Percentiles rank a stretch among this genome's conserved stretches.
These are phyloP conservation scores for Dicyrtomina minuta DNA, from an alignment of 2,888 invertebrate genomes.

Conservation along the genomic window DNA sequence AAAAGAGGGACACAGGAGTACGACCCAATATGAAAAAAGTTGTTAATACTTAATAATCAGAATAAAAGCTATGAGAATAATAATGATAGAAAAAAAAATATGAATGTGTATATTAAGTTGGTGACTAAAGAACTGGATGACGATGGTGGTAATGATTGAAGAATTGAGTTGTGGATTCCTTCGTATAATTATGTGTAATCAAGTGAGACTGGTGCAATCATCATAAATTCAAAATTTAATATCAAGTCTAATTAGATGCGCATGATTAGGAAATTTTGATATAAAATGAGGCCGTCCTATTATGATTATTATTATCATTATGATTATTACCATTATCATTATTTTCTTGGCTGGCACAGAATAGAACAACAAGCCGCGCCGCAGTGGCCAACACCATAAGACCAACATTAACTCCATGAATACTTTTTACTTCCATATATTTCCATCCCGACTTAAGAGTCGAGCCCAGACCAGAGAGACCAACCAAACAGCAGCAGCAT, in stretches of 20 bases:
- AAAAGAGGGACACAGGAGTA: no score
- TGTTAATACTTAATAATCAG: no score
- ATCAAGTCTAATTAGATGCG: slow-evolving; percentile 52
- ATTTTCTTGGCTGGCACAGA: slow-evolving; percentile 11
- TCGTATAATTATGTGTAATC: slow-evolving; percentile 51
- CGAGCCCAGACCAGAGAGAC: neutral
- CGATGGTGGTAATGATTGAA: no score
- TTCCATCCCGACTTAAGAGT: no score
- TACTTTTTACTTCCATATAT: neutral
- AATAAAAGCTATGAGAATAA: no score
- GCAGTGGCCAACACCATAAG: slow-evolving; percentile 14
- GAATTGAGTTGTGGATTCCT: slow-evolving; percentile 28
- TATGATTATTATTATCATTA: slow-evolving; percentile 28
- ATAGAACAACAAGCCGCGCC: slow-evolving; percentile 6
- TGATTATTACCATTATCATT: slow-evolving; percentile 27
- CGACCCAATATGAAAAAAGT: no score
- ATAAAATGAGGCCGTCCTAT: slow-evolving; percentile 30
- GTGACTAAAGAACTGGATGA: slow-evolving; percentile 4
- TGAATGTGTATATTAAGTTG: neutral
- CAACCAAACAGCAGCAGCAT: no score
- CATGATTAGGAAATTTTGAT: slow-evolving; percentile 46
- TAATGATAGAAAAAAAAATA: no score
- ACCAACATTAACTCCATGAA: neutral
- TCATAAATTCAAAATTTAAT: slow-evolving; percentile 51
- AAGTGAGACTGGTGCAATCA: slow-evolving; percentile 52